Conservation (phyloP, 2,797 vertebrate species). For the Clarias fuscus region DNA sequence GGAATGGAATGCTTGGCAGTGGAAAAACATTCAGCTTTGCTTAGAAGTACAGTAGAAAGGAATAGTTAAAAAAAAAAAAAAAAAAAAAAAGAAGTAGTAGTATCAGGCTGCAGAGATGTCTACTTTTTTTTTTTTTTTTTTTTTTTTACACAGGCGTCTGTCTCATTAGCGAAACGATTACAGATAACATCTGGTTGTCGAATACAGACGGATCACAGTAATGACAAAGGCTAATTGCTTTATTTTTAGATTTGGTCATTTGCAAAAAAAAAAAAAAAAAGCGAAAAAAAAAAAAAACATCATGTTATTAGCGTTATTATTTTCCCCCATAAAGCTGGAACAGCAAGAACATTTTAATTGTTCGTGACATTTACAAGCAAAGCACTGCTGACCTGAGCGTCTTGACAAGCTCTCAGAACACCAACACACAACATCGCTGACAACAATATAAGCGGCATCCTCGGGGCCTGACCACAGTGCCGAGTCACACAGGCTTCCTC, state of each 20-base stretch:
- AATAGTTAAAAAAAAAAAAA: neutral
- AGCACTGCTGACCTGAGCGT: slow-evolving; percentile 29
- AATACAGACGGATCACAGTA: slow-evolving; percentile 3
- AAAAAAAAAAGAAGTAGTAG: too few species aligned
- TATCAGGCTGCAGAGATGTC: neutral
- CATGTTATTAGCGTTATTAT: neutral
- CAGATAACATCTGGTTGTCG: neutral
- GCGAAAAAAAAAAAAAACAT: neutral
- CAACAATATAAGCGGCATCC: slow-evolving; percentile 22
- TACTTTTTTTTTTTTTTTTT: neutral
- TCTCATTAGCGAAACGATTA: slow-evolving; percentile 1
- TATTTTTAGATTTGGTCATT: neutral
- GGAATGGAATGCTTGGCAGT: neutral
- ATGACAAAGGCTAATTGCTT: slow-evolving; percentile 9
- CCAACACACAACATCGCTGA: slow-evolving; percentile 21
- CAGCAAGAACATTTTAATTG: slow-evolving; percentile 46
- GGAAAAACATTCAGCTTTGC: neutral
- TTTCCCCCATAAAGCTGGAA: neutral
- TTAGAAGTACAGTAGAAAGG: neutral
- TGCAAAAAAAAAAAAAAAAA: neutral
- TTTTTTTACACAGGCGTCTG: neutral
- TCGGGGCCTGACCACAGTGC: slow-evolving; percentile 31
- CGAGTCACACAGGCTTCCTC: slow-evolving; percentile 11
- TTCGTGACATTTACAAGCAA: slow-evolving; percentile 42
- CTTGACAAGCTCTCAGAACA: slow-evolving; percentile 40